Evolutionary conservation across 1,140 invertebrate species (phyloP), one percentile per base, ranked within the genome.

Genomic region (Cherax quadricarinatus): DNA sequence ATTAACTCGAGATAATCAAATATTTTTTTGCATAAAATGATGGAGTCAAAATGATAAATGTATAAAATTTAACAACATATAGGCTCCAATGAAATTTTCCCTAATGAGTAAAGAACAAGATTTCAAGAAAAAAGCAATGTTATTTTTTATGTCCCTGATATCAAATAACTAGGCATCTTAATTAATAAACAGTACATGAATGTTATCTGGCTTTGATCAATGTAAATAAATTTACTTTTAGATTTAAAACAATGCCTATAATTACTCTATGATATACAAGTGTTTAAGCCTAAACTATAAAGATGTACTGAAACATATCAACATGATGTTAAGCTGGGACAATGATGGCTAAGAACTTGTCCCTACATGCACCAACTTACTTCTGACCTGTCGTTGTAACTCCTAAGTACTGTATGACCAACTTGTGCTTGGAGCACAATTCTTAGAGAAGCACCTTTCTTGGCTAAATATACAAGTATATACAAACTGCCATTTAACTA

Each of bases 401-500:
- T 89, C 88, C 88, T 89, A 84, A 89, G 81, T 89, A 41, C 30
- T 41, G 30, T 41, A 83, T 84, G 81, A 83, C 82, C 81, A 83
- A 83, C 80, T 89, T 91, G 89, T 86, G 84, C 89, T 81, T 86
- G 78, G 73, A 91, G 84, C 89, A 91, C 89, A 91, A 86, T 79
- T 86, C 84, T 91, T 81, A 87, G 88, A 90, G 84, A 91, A 91
- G 89, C 89, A 91, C 89, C 89, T 86, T 91, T 91, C 89, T 82
- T 60, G 89, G 89, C 89, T 87, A 85, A 82, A 66, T 91, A 80
- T 91, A 91, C 89, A 91, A 80, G 30, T 91, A 91, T 91, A 81
- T 91, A 91, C 89, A 91, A 91, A 91, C 89, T 91, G 89, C 85
- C 89, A 91, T 80, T 91, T 49, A 66, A 51, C 84, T 91, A 91